Conservation (phyloP, 2,113 vertebrate genomes). For the Lophius piscatorius region DNA sequence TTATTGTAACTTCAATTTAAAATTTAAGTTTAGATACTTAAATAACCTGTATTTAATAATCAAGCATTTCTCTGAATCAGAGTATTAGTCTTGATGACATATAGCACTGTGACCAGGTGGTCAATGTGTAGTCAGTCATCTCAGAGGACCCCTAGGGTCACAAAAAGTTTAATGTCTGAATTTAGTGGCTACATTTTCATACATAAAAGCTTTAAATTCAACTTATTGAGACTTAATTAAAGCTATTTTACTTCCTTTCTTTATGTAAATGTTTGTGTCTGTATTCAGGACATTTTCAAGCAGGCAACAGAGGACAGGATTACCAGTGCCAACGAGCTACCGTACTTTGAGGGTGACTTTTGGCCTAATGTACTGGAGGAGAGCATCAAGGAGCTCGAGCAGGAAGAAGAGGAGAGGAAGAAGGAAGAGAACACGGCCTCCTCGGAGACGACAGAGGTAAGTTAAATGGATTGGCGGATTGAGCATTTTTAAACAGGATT, state of each 20-base stretch:
- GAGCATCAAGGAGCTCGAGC: conserved; percentile 98
- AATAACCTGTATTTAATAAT: too few species aligned
- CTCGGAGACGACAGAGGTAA: conserved; percentile 91
- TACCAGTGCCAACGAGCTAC: conserved; percentile 95
- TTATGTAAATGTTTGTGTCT: conserved; percentile 19
- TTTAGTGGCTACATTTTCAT: too few species aligned
- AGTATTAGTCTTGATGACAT: too few species aligned
- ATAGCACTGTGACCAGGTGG: too few species aligned
- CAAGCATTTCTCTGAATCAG: too few species aligned
- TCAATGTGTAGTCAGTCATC: too few species aligned
- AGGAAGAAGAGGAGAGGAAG: conserved; percentile 97
- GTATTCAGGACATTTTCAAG: conserved; percentile 94
- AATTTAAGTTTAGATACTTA: too few species aligned
- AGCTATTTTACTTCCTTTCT: neutral
- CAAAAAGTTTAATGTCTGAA: too few species aligned
- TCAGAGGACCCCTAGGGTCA: too few species aligned
- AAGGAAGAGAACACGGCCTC: conserved; percentile 97
- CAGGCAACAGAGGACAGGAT: conserved; percentile 96
- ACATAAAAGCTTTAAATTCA: too few species aligned
- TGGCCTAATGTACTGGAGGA: conserved; percentile 99
- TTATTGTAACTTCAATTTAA: too few species aligned
- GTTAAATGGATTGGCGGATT: neutral
- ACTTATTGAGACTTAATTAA: too few species aligned
- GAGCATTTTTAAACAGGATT: conserved; percentile 6
- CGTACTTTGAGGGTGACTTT: conserved; percentile 99